Conservation (phyloP, 2,113 vertebrate genomes). For the Plecotus auritus region DNA sequence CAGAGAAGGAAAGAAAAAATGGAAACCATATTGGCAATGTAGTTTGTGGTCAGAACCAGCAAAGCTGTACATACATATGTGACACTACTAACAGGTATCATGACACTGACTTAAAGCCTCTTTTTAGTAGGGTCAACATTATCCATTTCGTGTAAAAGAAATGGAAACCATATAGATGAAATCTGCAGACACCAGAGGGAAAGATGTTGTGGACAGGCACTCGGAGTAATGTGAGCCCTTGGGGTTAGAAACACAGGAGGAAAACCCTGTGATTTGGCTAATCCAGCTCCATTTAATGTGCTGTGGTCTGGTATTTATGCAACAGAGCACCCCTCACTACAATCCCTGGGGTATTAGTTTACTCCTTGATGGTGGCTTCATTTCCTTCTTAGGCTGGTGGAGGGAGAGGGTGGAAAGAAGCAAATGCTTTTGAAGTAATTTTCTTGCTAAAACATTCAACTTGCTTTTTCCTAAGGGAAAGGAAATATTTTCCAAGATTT, state of each 20-base stretch:
- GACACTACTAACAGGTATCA: neutral
- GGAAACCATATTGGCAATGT: neutral
- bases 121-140: neutral
- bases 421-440: constrained; percentile 64
- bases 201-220: neutral
- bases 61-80: neutral
- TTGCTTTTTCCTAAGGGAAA: constrained; percentile 20
- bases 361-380: constrained; percentile 33
- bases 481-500: constrained; percentile 54
- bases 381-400: constrained; percentile 19
- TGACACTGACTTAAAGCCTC: neutral
- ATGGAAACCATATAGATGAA: neutral
- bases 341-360: constrained; percentile 23
- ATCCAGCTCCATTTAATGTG: constrained; percentile 2
- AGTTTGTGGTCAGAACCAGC: neutral
- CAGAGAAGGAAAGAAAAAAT: neutral
- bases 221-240: neutral
- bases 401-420: constrained; percentile 9
- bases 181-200: neutral
- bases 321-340: neutral
- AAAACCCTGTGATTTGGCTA: constrained; percentile 1
- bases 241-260: neutral
- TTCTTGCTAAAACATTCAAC: constrained; percentile 57
- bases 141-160: constrained; percentile 24
- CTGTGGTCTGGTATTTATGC: neutral